phyloP scores from a whole-genome alignment of 2,113 vertebrate genomes.

The Perca fluviatilis region DNA sequence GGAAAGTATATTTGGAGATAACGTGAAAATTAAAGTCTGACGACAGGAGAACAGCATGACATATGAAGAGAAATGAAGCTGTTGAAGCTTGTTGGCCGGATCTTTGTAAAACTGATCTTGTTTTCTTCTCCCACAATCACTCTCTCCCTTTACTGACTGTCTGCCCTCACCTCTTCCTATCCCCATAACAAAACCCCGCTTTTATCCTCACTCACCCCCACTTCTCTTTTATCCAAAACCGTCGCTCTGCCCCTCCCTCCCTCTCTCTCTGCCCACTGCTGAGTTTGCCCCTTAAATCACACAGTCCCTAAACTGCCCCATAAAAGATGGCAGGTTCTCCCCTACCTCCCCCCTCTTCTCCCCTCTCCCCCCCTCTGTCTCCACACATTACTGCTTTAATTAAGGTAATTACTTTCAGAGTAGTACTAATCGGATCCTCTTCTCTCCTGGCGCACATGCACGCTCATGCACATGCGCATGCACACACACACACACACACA shows the following conservation, averaged over 20 bases:
- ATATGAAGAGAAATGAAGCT: neutral
- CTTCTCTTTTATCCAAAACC: conserved; percentile 48
- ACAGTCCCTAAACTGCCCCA: conserved; percentile 81
- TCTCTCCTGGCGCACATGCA: conserved; percentile 67
- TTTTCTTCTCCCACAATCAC: conserved; percentile 7
- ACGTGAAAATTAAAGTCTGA: conserved; percentile 10
- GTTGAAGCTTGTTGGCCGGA: conserved; percentile 5
- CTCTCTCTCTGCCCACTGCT: conserved; percentile 43
- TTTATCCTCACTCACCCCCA: conserved; percentile 41
- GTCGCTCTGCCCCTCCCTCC: conserved; percentile 13
- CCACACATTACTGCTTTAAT: conserved; percentile 87
- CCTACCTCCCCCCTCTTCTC: conserved; percentile 51
- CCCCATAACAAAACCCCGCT: conserved; percentile 42
- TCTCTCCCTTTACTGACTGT: conserved; percentile 1
- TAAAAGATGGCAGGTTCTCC: conserved; percentile 82
- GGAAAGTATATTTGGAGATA: neutral
- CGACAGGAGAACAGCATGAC: neutral
- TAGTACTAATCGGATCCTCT: conserved; percentile 85
- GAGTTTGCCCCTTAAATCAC: conserved; percentile 82
- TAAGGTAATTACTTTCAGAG: conserved; percentile 89
- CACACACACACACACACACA: conserved; percentile 9
- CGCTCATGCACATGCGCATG: neutral
- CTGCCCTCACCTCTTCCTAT: conserved; percentile 34
- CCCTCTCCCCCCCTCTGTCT: conserved; percentile 67
- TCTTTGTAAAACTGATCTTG: neutral